Base-by-base conservation (phyloP, 1,140 invertebrate species). In the Brachionus paranguensis region DNA sequence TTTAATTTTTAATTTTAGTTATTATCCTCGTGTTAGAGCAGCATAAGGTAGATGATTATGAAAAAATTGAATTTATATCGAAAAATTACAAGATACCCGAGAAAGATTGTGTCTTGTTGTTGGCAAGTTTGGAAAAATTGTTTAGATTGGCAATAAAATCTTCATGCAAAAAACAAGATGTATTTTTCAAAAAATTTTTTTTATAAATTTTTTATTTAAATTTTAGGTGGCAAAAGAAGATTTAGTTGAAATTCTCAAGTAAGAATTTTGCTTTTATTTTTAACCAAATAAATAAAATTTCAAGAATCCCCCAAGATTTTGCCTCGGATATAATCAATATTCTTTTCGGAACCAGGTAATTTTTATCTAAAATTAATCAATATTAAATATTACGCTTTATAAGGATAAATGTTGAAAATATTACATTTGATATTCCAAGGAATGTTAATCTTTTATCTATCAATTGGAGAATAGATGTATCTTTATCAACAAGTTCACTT, bases 401-500 rank as follows among this genome's bases (percentile, higher is more conserved):
- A 29, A 47, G 72, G 47, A 4, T 27, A 11, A 50, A 47, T 5
- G 14, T 53, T 50, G 72, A 76, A 53, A 29, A 50, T 29, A 27
- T 27, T 76, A 50, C 29, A n/a, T 12, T 12, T 14, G 27, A 24
- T 24, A 37, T 5, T 81, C 78, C 50, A 29, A 43, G 64, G 20
- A 45, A 43, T 60, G 24, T 64, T 3, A 20, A 27, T 60, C 8
- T 64, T 8, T 20, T 20, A 17, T 41, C 29, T 1, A 41, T 81
- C 14, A 64, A 81, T 29, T 81, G 78, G 78, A 60, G 78, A 68
- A 12, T 81, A 12, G 78, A 81, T 45, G 78, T 81, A 11, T 37
- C 24, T 12, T 24, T 81, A 14, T 81, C 78, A 24, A 81, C 78
- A 8, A 81, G 78, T 37, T 81, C 78, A 29, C n/a, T 81, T 3